These are phyloP conservation scores for Ciconia nigra DNA, from an alignment of 2,797 vertebrate species.

Conservation along the genomic window DNA sequence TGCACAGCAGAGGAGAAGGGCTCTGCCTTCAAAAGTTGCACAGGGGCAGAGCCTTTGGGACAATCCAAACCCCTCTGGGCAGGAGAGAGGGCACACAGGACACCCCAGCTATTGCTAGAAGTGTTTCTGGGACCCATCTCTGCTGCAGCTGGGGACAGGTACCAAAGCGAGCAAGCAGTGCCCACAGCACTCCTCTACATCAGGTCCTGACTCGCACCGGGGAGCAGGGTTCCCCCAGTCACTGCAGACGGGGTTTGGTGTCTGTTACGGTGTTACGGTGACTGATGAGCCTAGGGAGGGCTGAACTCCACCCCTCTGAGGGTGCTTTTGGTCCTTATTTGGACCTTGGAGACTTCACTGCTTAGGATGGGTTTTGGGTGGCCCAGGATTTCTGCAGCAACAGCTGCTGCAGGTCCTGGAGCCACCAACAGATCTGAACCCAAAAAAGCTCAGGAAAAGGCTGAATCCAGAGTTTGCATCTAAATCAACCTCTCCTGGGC, in stretches of 20 bases:
- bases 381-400: neutral
- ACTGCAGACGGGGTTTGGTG: neutral
- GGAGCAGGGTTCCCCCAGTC: neutral
- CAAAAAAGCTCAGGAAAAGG: neutral
- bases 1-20: neutral
- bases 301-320: neutral
- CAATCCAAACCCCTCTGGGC: neutral
- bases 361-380: neutral
- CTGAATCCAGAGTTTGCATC: neutral
- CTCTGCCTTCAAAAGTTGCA: neutral
- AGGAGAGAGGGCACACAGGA: neutral
- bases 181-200: neutral
- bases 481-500: neutral
- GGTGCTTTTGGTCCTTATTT: no score
- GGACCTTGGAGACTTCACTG: neutral
- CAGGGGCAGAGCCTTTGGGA: neutral
- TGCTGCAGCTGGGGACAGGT: neutral
- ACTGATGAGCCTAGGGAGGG: neutral
- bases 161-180: neutral
- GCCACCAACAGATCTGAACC: neutral
- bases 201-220: fast-evolving
- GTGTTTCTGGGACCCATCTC: neutral
- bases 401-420: neutral
- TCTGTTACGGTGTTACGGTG: neutral
- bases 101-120: neutral